Evolutionary conservation across 2,888 invertebrate genomes (phyloP).

Genomic region (Embidobia sp.): DNA sequence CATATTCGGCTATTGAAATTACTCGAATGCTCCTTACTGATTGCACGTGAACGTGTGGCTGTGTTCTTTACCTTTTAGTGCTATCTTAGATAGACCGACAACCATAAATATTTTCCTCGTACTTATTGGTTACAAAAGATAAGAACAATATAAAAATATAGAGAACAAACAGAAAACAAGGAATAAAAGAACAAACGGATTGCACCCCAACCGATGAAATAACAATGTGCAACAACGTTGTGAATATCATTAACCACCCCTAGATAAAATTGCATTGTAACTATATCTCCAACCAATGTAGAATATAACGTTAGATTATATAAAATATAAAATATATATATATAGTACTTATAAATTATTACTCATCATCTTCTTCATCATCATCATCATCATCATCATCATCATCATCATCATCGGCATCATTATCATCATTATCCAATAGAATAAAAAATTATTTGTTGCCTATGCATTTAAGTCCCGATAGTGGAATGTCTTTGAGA

Average conservation of each 20-base stretch:
- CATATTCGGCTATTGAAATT: slow-evolving; percentile 66
- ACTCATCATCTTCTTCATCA: slow-evolving; percentile 66
- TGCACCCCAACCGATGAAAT: slow-evolving; percentile 79
- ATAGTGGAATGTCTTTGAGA: slow-evolving; percentile 80
- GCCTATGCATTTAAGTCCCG: slow-evolving; percentile 80
- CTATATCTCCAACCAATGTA: slow-evolving; percentile 76
- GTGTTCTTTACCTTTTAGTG: slow-evolving; percentile 42
- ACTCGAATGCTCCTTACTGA: slow-evolving; percentile 57
- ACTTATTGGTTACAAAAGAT: slow-evolving; percentile 63
- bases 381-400: slow-evolving; percentile 68
- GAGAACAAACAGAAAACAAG: slow-evolving; percentile 66
- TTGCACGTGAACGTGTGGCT: slow-evolving; percentile 57
- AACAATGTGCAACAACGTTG: slow-evolving; percentile 78
- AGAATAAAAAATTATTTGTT: slow-evolving; percentile 74
- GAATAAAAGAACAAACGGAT: slow-evolving; percentile 76
- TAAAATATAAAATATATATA: slow-evolving; percentile 78
- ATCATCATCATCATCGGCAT: slow-evolving; percentile 68
- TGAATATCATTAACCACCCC: slow-evolving; percentile 76
- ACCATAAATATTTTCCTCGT: slow-evolving; percentile 22
- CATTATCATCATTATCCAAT: slow-evolving; percentile 69
- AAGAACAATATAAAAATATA: slow-evolving; percentile 64
- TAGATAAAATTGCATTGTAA: slow-evolving; percentile 76
- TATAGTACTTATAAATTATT: slow-evolving; percentile 76
- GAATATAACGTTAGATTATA: slow-evolving; percentile 78
- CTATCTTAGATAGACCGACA: slow-evolving; percentile 46